These are phyloP conservation scores for Sarcophaga rosellei DNA, from an alignment of 2,888 invertebrate species.

Conservation along the genomic window DNA sequence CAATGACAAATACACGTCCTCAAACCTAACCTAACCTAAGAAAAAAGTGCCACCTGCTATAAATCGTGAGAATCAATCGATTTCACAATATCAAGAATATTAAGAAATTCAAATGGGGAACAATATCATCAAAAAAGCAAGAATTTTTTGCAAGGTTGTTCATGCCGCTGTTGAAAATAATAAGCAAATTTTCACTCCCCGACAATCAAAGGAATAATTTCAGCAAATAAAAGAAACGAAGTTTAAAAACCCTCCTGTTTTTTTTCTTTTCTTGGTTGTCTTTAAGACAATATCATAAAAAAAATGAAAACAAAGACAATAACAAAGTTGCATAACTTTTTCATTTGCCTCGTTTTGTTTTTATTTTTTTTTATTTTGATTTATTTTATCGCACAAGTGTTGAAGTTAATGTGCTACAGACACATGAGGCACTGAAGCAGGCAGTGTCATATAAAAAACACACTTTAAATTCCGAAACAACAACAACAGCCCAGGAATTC, in stretches of 20 bases:
- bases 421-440: slow-evolving; percentile 1
- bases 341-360: neutral
- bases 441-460: neutral
- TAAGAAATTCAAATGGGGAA: no score
- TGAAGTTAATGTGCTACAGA: slow-evolving; percentile 20
- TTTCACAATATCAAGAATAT: no score
- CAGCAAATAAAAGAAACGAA: no score
- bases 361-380: neutral
- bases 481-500: slow-evolving; percentile 7
- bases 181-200: no score
- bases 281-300: neutral
- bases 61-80: no score
- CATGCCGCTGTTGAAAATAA: no score
- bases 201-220: no score
- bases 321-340: slow-evolving; percentile 17
- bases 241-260: neutral
- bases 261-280: neutral
- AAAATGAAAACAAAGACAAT: neutral
- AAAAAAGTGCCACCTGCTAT: no score
- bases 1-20: no score
- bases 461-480: neutral
- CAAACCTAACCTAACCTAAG: no score
- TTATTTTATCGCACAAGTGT: slow-evolving; percentile 3
- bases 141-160: no score
- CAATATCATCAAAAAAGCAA: no score